Evolutionary conservation across 2,888 invertebrate species (phyloP).

Genomic region (Coenonympha glycerion): DNA sequence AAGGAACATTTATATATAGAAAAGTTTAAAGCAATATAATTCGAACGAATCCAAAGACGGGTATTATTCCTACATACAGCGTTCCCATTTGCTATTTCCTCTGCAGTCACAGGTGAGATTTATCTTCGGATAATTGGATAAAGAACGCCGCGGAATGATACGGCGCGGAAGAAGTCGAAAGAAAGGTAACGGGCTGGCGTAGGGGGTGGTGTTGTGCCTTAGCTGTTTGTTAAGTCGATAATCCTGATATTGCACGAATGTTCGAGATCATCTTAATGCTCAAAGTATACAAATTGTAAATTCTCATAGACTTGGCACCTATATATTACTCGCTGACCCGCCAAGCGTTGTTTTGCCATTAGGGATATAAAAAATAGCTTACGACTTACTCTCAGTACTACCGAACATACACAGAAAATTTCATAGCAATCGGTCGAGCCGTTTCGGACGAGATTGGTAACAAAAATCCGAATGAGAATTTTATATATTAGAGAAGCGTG

Average conservation of each 20-base stretch:
- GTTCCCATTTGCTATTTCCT: slow-evolving; percentile 63
- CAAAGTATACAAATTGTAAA: neutral
- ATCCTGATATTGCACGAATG: slow-evolving; percentile 17
- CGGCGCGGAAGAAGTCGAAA: slow-evolving; percentile 55
- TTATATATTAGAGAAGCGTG: too few relatives aligned
- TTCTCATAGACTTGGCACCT: too few relatives aligned
- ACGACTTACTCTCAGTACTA: too few relatives aligned
- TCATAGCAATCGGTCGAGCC: too few relatives aligned
- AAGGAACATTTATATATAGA: slow-evolving; percentile 17
- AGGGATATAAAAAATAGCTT: too few relatives aligned
- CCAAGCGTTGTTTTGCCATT: too few relatives aligned
- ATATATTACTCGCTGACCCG: too few relatives aligned
- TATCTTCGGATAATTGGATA: slow-evolving; percentile 76
- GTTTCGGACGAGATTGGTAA: too few relatives aligned
- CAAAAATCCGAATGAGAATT: too few relatives aligned
- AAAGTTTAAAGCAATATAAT: slow-evolving; percentile 25
- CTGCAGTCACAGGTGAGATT: slow-evolving; percentile 75
- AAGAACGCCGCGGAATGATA: slow-evolving; percentile 73
- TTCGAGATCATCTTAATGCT: slow-evolving; percentile 6
- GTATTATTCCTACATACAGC: slow-evolving; percentile 53
- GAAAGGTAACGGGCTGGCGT: slow-evolving; percentile 31
- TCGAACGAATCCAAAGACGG: slow-evolving; percentile 16
- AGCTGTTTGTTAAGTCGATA: slow-evolving; percentile 41
- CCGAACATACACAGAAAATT: too few relatives aligned
- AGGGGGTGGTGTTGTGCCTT: slow-evolving; percentile 37